Base-by-base conservation (phyloP, 2,888 invertebrate species). In the Eristalinus aeneus region DNA sequence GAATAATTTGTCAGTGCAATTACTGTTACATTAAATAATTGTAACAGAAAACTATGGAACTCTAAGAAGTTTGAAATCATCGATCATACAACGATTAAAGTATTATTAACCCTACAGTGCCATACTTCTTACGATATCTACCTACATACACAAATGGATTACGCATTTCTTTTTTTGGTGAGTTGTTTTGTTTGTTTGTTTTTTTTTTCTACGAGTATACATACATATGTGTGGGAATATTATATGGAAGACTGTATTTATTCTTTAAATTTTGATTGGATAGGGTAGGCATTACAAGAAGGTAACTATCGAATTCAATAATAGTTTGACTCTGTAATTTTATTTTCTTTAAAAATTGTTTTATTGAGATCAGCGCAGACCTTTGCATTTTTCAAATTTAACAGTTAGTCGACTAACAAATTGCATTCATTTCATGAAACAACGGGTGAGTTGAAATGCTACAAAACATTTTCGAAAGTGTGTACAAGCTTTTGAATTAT, bases 111-210 rank as follows among this genome's bases (percentile, higher is more conserved):
- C 16, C 16, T 31, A 10, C n/a, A 60, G 75, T 58, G 65, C 60
- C 32, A 75, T 46, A 46, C 16, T 16, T 46, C 16, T 16, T 11
- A 39, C 12, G 39, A 46, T 46, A 46, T 60, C n/a, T 23, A n/a
- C 2, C 60, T 46, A 36, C 23, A 54, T 11, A 39, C 64, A 71
- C 71, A 77, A 77, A 77, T 77, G 77, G 77, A 77, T 77, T 77
- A 77, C 77, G 63, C 77, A 77, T 71, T 77, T 32, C n/a, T 64
- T 69, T 39, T 77, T 58, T 56, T 32, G 69, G 77, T 77, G 71
- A 77, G 77, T 71, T 69, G 32, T 67, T 60, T 61, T 36, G 39
- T 31, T 69, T 2, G 4, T 32, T 31, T 20, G 1, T 27, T 58
- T 46, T 32, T 61, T 56, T 16, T n/a, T 20, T 46, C 16, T n/a